phyloP scores from a whole-genome alignment of 2,888 invertebrate genomes.

The Euplexia lucipara region DNA sequence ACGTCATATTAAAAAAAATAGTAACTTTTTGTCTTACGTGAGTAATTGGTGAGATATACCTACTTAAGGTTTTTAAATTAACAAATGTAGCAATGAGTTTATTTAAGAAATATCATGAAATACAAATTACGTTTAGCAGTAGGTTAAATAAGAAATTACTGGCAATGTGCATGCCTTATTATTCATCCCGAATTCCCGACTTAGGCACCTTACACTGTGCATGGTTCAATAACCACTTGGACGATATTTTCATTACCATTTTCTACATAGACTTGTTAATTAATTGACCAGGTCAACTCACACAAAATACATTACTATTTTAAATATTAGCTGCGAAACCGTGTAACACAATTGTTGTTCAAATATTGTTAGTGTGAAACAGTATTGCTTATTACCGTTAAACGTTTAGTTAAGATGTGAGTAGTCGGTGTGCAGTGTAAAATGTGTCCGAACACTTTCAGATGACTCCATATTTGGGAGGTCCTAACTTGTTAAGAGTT shows the following conservation, averaged over 20 bases:
- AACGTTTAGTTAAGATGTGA: slow-evolving; percentile 20
- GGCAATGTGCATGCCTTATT: no score
- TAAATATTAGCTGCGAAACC: slow-evolving; percentile 41
- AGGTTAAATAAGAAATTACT: no score
- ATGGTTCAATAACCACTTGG: background rate
- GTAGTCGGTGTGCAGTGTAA: slow-evolving; percentile 8
- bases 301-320: slow-evolving; percentile 10
- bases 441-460: slow-evolving; percentile 31
- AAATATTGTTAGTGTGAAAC: slow-evolving; percentile 45
- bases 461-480: slow-evolving; percentile 37
- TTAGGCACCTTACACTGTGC: background rate
- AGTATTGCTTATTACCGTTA: slow-evolving; percentile 35
- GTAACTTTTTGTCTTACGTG: no score
- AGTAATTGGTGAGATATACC: no score
- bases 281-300: slow-evolving; percentile 42
- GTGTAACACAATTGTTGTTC: slow-evolving; percentile 55
- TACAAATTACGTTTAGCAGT: no score
- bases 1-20: no score
- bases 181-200: no score
- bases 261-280: slow-evolving; percentile 27
- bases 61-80: no score
- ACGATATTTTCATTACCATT: background rate
- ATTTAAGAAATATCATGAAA: no score
- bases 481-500: slow-evolving; percentile 31
- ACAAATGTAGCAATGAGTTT: no score